A percentile compares a stretch with the other conserved stretches of the same genome.
Evolutionary conservation across 2,113 vertebrate species (phyloP).

Genomic region (Melanerpes formicivorus): DNA sequence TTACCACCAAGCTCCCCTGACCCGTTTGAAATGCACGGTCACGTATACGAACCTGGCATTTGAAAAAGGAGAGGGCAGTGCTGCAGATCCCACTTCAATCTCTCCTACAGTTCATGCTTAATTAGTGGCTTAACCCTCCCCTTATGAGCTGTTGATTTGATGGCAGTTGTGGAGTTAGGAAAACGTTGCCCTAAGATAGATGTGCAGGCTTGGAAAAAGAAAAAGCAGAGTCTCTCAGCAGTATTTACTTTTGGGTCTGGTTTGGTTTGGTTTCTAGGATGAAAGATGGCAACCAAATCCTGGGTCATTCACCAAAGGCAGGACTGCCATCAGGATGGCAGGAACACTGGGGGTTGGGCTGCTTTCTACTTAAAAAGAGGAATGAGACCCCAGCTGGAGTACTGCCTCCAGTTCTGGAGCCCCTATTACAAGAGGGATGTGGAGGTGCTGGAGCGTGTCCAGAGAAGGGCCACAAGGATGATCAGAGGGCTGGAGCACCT

Average conservation of each 20-base stretch:
- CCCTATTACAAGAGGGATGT: too few species aligned
- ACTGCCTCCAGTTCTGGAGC: too few species aligned
- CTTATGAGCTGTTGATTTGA: neutral
- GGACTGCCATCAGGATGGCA: neutral
- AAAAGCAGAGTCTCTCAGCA: neutral
- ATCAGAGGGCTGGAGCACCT: too few species aligned
- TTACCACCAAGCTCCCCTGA: conserved; percentile 29
- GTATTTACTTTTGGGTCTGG: neutral
- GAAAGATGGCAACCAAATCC: neutral
- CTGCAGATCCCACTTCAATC: neutral
- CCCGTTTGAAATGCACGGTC: conserved; percentile 47
- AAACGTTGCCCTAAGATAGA: neutral
- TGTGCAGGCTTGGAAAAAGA: neutral
- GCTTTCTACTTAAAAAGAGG: neutral
- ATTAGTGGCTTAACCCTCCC: neutral
- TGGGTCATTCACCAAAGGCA: neutral
- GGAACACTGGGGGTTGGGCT: neutral
- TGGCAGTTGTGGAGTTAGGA: neutral
- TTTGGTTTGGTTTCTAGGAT: neutral
- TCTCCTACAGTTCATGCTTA: conserved; percentile 6
- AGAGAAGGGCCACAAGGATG: too few species aligned
- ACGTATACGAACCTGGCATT: conserved; percentile 33
- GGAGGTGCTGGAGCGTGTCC: too few species aligned
- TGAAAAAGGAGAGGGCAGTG: conserved; percentile 30
- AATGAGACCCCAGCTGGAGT: too few species aligned